Base-by-base conservation (phyloP, 2,888 invertebrate species). In the Keiferia lycopersicella region DNA sequence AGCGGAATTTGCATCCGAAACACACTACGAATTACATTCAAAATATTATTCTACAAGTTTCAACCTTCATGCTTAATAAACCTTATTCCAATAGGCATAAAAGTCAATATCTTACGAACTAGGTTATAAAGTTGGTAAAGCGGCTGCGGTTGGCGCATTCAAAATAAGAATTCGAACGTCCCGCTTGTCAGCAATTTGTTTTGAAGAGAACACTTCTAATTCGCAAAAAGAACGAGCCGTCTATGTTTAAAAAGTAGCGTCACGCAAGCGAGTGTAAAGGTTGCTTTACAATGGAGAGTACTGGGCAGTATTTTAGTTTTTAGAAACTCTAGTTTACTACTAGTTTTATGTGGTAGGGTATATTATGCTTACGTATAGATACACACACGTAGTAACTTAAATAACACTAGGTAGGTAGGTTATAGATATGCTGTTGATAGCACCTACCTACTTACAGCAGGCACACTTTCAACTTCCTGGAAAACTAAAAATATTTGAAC, bases 151-250 rank as follows among this genome's bases (percentile, higher is more conserved):
- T 81, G 76, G 76, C 78, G 79, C 78, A 86, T 88, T 87, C 84
- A 86, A 87, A 84, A 84, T 82, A 82, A 82, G 78, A 81, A 85
- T 85, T 84, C 78, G 79, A 87, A 84, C 86, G 84, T 86, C 87
- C 85, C 83, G 83, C 85, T 84, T 91, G 90, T 89, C 91, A 90
- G 91, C 91, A 91, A 91, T 90, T 91, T 91, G 86, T 90, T 90
- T 90, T 88, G 88, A 88, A 88, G 81, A 88, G 88, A 91, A 86
- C 86, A 88, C 86, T 88, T 90, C 87, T 88, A 91, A 91, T 88
- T 90, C 83, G 87, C 85, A 87, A 90, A 89, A 90, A 87, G 86
- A 89, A 88, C 82, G 84, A 87, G 73, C 76, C 79, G 81, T 87
- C 87, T 88, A 88, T 86, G 84, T 86, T 91, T 89, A 85, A 88